Base-by-base conservation (phyloP, 2,113 vertebrate genomes). In the Pionites leucogaster region DNA sequence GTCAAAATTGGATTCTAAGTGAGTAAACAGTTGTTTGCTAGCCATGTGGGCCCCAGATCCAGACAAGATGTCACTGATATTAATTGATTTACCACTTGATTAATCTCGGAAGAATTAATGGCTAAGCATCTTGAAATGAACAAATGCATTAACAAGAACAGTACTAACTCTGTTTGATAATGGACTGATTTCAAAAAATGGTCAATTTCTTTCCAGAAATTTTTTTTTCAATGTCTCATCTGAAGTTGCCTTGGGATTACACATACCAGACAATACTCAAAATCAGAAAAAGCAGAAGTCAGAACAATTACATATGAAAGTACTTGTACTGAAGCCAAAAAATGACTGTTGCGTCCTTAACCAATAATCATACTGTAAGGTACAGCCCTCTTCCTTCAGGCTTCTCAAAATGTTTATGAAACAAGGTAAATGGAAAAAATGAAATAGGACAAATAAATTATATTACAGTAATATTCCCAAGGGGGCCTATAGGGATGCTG, bases 11-110 rank as follows among this genome's bases (percentile, higher is more conserved):
- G 52, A 71, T 37, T 49, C 28, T 88, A 86, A 88, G 22, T 55
- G 35, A 94, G 50, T 65, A 88, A 93, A 79, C 62, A 79, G 62
- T 93, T 91, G 71, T 70, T 95, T 79, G 47, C 63, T 72, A 78
- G 70, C 57, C 75, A 88, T 64, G 39, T 69, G 68, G 71, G 67
- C 57, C 67, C 68, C 41, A 93, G 67, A 86, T 68, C 25, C 64
- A 92, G 90, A 84, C 53, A 92, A 90, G 49, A 80, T 78, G 63
- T 63, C 91, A 96, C 39, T 86, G 79, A 84, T 55, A 23, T 70
- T 92, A 96, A 89, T 31, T 93, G 35, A 88, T 60, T 88, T 88
- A 88, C 57, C 71, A 68, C 24, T 93, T 86, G 86, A 90, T 90
- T 92, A 87, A 92, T 89, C 83, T 91, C 81, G 76, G 37, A 84